A percentile compares a stretch with the other conserved stretches of the same genome.
phyloP scores from a whole-genome alignment of 2,888 invertebrate genomes.

The Digitonthophagus gazella region DNA sequence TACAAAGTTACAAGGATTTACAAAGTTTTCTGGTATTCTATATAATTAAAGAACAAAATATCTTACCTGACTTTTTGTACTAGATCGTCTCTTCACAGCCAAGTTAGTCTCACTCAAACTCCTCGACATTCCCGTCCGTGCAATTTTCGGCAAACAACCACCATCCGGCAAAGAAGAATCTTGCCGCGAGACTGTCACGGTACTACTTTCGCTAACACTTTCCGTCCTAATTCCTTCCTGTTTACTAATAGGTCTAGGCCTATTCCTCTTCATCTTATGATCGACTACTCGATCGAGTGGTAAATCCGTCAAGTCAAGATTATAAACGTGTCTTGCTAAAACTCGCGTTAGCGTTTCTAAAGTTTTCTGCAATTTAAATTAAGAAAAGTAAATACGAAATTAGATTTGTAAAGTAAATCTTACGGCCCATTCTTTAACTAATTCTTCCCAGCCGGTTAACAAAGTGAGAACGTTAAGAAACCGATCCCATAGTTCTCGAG shows the following conservation, averaged over 20 bases:
- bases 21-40: no score
- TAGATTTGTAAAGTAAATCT: slow-evolving; percentile 35
- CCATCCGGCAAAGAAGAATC: slow-evolving; percentile 47
- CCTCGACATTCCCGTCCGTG: slow-evolving; percentile 45
- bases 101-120: slow-evolving; percentile 61
- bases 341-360: slow-evolving; percentile 95
- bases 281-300: slow-evolving; percentile 77
- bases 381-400: background rate
- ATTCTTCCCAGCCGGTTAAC: slow-evolving; percentile 90
- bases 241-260: slow-evolving; percentile 39
- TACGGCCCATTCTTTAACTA: slow-evolving; percentile 94
- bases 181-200: slow-evolving; percentile 40
- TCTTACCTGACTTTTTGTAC: slow-evolving; percentile 30
- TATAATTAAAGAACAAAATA: no score
- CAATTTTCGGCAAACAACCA: slow-evolving; percentile 36
- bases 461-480: slow-evolving; percentile 84
- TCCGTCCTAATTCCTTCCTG: slow-evolving; percentile 40
- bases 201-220: slow-evolving; percentile 33
- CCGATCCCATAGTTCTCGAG: slow-evolving; percentile 88
- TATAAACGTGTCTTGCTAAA: slow-evolving; percentile 91
- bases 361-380: slow-evolving; percentile 68
- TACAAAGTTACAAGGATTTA: no score
- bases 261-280: slow-evolving; percentile 70
- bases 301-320: slow-evolving; percentile 85
- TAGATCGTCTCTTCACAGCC: slow-evolving; percentile 41